phyloP scores from a whole-genome alignment of 2,797 vertebrate species.

The Acanthis flammea region DNA sequence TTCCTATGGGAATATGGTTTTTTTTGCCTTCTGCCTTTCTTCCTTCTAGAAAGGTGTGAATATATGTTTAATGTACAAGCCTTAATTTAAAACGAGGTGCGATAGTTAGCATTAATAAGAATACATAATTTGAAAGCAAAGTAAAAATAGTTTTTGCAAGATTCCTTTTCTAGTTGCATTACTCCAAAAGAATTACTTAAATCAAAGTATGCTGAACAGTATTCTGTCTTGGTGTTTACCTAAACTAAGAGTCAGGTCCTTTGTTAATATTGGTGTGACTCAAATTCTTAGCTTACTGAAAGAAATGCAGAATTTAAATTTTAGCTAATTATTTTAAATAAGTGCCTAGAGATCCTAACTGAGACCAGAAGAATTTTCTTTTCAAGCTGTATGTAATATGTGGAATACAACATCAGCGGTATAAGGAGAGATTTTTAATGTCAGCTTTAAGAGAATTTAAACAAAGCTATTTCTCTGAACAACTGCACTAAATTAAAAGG shows the following conservation, averaged over 20 bases:
- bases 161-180: background rate
- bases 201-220: background rate
- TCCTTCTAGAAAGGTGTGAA: background rate
- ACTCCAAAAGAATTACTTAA: background rate
- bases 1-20: background rate
- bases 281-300: background rate
- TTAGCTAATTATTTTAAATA: background rate
- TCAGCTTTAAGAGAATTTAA: background rate
- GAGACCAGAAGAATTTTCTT: background rate
- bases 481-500: background rate
- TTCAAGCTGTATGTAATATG: background rate
- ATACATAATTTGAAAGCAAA: conserved; percentile 24
- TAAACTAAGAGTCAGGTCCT: background rate
- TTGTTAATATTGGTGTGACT: background rate
- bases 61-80: background rate
- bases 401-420: background rate
- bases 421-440: background rate
- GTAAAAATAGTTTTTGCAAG: background rate
- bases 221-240: background rate
- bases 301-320: background rate
- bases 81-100: background rate
- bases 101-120: background rate
- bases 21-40: background rate
- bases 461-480: background rate
- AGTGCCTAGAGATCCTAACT: background rate